Evolutionary conservation across 2,113 vertebrate species (phyloP).

Genomic region (Rhynchopsitta pachyrhyncha): DNA sequence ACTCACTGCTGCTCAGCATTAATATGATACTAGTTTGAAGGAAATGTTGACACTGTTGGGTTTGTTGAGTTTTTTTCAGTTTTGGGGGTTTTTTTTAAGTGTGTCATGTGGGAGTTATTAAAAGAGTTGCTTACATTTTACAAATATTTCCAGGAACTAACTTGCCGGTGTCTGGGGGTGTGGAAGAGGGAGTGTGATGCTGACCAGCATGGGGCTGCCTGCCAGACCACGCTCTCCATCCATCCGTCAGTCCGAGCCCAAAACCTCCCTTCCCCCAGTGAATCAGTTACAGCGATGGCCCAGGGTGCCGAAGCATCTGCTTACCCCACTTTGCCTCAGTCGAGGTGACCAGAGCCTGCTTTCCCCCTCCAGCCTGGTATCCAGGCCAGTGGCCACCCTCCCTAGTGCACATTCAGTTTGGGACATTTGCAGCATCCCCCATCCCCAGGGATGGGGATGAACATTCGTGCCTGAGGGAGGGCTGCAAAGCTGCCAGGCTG

Average conservation of each 20-base stretch:
- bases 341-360: neutral
- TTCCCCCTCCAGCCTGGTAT: neutral
- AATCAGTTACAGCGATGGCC: neutral
- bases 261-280: neutral
- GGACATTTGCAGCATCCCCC: neutral
- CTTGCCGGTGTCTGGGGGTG: neutral
- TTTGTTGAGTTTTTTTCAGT: neutral
- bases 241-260: neutral
- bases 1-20: neutral
- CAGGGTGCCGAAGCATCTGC: neutral
- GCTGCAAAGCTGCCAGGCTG: neutral
- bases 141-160: slow-evolving; percentile 35
- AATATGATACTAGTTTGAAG: neutral
- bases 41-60: neutral
- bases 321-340: neutral
- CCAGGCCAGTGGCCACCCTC: too few relatives aligned
- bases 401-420: fast-evolving
- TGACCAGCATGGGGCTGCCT: neutral
- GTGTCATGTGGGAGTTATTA: slow-evolving; percentile 35
- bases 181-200: neutral
- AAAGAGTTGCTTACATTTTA: slow-evolving; percentile 19
- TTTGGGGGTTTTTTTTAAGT: neutral
- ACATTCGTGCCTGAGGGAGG: neutral
- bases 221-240: neutral
- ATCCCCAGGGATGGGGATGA: neutral